Percentiles rank a stretch among this genome's conserved stretches.
phyloP scores from a whole-genome alignment of 2,888 invertebrate species.

The Aleiodes testaceus region DNA sequence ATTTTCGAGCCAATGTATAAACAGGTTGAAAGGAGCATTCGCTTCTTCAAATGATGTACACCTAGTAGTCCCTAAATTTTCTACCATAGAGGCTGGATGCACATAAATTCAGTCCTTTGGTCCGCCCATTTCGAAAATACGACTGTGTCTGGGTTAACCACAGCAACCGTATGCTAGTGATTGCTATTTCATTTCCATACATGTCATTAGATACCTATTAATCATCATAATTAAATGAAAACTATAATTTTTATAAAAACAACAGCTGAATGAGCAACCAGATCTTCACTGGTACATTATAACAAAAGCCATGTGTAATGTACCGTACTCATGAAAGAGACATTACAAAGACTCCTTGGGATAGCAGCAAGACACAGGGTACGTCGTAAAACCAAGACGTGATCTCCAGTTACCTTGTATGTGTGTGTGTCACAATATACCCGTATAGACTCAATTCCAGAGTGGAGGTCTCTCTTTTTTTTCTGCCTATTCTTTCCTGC shows the following conservation, averaged over 20 bases:
- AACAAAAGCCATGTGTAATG: conserved; percentile 26
- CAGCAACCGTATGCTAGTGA: conserved; percentile 18
- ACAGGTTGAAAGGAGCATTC: conserved; percentile 14
- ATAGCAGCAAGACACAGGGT: conserved; percentile 10
- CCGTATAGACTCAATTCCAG: conserved; percentile 21
- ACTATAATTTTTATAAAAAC: not conserved
- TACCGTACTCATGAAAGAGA: not conserved
- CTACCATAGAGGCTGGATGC: not conserved
- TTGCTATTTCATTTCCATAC: conserved; percentile 1
- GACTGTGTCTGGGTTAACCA: conserved; percentile 39
- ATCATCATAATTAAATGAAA: too few relatives aligned
- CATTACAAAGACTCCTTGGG: conserved; percentile 27
- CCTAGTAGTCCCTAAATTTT: conserved; percentile 2
- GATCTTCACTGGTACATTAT: conserved; percentile 6
- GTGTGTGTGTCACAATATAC: conserved; percentile 18
- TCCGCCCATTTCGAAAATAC: conserved; percentile 50
- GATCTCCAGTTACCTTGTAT: conserved; percentile 26
- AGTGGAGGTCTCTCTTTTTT: not conserved
- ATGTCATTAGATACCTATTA: not conserved
- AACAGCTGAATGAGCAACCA: not conserved
- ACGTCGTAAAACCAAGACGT: conserved; percentile 28
- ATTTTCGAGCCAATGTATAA: not conserved
- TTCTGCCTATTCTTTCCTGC: not conserved
- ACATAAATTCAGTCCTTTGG: conserved; percentile 33
- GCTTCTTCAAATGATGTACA: not conserved